Base-by-base conservation (phyloP, 2,888 invertebrate genomes). In the Artemia sp. region DNA sequence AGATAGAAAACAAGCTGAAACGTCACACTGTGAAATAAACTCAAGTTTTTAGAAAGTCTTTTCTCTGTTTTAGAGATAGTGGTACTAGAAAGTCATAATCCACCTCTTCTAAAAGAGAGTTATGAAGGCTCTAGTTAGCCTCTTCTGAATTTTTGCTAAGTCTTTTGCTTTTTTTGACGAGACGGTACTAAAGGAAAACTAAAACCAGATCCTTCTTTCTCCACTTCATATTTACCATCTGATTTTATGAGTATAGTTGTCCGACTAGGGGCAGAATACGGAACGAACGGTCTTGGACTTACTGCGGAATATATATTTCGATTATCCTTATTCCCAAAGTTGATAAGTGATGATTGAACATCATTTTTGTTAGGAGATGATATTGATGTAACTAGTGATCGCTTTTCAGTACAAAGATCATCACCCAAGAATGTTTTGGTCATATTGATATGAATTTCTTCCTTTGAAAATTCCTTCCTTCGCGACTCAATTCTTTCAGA, bases 131-230 rank as follows among this genome's bases (percentile, higher is more conserved):
- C 38, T 38, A 38, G 38, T 38, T 38, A 6, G 38, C 38, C 38
- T 38, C 38, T 38, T 38, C 38, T 38, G 5, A 38, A 6, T 38
- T 38, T 38, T 38, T 3, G 6, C 38, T 38, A 6, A 19, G 64
- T 58, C 64, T 58, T 58, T 58, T 58, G 64, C 64, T 58, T 58
- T 58, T 19, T 58, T 58, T 58, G 64, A 58, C 64, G 64, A n/a
- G 24, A 9, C 9, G 64, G 64, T 58, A 58, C 64, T 19, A 58
- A n/a, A 9, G 64, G 64, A n/a, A 24, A 58, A 58, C 3, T 11
- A 1, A 24, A 24, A 8, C 9, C 10, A 19, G 64, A 12, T n/a
- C 9, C n/a, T 58, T 58, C 64, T 8, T 24, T 58, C 64, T 58
- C 64, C 24, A 58, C 24, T 58, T 58, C 64, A 58, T 58, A 58